These are phyloP conservation scores for Drosophila bocki DNA, from an alignment of 1,140 invertebrate species.

Conservation along the genomic window DNA sequence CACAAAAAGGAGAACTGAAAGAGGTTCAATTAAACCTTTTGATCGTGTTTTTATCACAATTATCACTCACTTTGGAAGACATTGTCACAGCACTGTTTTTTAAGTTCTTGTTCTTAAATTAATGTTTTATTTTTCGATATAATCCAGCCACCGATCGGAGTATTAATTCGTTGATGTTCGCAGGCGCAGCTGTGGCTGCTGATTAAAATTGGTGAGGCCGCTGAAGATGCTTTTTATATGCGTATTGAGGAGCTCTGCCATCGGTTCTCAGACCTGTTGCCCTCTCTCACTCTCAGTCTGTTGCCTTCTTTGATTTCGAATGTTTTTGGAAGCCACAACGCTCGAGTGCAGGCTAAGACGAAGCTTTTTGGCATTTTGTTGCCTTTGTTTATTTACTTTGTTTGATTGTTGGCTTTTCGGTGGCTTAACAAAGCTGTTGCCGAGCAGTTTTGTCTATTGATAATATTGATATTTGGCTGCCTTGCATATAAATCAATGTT, in stretches of 20 bases:
- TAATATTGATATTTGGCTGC: constrained; percentile 71
- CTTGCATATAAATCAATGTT: constrained; percentile 83
- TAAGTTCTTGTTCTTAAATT: constrained; percentile 16
- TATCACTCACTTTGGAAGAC: constrained; percentile 37
- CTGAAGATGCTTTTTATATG: constrained; percentile 85
- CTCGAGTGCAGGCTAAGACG: constrained; percentile 40
- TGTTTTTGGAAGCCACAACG: constrained; percentile 26
- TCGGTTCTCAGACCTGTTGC: constrained; percentile 40
- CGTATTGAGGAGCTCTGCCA: constrained; percentile 34
- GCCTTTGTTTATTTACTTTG: constrained; percentile 48
- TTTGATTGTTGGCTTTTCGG: constrained; percentile 20
- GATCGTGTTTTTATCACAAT: neutral
- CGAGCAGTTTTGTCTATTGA: constrained; percentile 68
- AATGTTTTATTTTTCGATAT: neutral
- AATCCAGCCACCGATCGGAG: constrained; percentile 3
- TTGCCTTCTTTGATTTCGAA: constrained; percentile 15
- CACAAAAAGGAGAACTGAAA: constrained; percentile 33
- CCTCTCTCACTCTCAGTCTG: constrained; percentile 23
- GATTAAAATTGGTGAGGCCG: constrained; percentile 82
- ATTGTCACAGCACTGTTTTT: constrained; percentile 31
- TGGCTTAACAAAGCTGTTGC: constrained; percentile 33
- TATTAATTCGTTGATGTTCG: constrained; percentile 52
- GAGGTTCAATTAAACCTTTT: constrained; percentile 39
- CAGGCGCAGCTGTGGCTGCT: constrained; percentile 73
- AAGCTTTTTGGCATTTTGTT: constrained; percentile 52